Base-by-base conservation (phyloP, 2,797 vertebrate genomes). In the Garrulus glandarius region DNA sequence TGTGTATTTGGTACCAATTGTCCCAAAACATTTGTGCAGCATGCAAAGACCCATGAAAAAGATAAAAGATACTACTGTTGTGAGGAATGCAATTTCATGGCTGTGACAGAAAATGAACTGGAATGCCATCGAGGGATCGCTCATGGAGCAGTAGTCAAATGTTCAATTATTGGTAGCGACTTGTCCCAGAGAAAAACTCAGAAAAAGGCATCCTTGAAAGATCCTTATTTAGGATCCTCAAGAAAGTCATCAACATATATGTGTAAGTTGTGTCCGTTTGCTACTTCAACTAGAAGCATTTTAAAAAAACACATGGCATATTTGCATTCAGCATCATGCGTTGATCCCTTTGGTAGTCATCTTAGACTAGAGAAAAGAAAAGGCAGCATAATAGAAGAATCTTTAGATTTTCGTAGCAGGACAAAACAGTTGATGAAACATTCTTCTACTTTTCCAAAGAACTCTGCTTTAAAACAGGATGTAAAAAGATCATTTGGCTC, bases 61-160 rank as follows among this genome's bases (percentile, higher is more conserved):
- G 98, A 99, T 93, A 99, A 98, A 96, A 98, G 98, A 92, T 98
- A 98, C 67, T 98, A 98, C 88, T 98, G 98, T 95, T 99, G 98
- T 91, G 98, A 99, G 84, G 98, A 99, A 89, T 99, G 98, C 95
- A 98, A 98, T 98, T 98, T 98, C 92, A 98, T 98, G 97, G 98
- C 98, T 55, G 98, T 98, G 92, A 98, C 98, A n/a, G 98, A 98
- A 97, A 98, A 97, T 89, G 98, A 99, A 82, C 97, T 99, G 97
- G 98, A 98, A 97, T 98, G 98, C 87, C 99, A 99, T 95, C 96
- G 98, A 92, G 98, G 98, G 63, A 97, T 98, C 4, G 97, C 98
- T 97, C 98, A 99, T 93, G 98, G 98, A 86, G 98, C 99, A 53
- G 97, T 97, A 70, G 98, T 98, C 94, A 98, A 98, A 96, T 98